Conservation (phyloP, 2,888 invertebrate species). For the Chrysolina oricalcia region DNA sequence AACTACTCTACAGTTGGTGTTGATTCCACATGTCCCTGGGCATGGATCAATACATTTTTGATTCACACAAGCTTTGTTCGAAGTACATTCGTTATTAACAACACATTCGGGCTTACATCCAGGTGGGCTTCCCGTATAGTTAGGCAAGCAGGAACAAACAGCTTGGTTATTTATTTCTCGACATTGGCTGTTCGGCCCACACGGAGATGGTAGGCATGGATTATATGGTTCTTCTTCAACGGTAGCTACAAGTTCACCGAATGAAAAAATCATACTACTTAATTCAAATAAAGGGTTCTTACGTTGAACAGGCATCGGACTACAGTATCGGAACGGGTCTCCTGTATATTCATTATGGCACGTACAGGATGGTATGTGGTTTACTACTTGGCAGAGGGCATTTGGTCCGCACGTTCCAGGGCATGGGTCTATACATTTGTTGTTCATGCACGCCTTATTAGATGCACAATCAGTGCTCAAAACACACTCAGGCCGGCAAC, state of each 20-base stretch:
- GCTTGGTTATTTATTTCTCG: conserved; percentile 78
- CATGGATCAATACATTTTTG: conserved; percentile 86
- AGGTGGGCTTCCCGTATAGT: conserved; percentile 85
- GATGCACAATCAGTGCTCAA: conserved; percentile 82
- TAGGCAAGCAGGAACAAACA: conserved; percentile 81
- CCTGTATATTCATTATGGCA: conserved; percentile 72
- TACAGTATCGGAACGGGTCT: conserved; percentile 66
- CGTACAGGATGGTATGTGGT: conserved; percentile 81
- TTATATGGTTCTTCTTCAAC: conserved; percentile 64
- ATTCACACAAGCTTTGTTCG: conserved; percentile 80
- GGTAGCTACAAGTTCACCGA: conserved; percentile 29
- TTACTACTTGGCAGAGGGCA: conserved; percentile 83
- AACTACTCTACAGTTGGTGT: conserved; percentile 82
- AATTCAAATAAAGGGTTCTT: conserved; percentile 36
- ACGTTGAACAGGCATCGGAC: conserved; percentile 72
- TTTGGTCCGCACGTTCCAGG: conserved; percentile 85
- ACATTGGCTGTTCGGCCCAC: conserved; percentile 82
- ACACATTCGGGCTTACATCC: conserved; percentile 85
- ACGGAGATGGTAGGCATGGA: conserved; percentile 79
- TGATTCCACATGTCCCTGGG: conserved; percentile 83
- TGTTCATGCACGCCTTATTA: conserved; percentile 81
- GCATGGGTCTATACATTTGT: conserved; percentile 87
- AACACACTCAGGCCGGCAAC: conserved; percentile 85
- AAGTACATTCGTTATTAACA: conserved; percentile 82
- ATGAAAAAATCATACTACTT: not conserved